phyloP scores from a whole-genome alignment of 2,797 vertebrate genomes.

The Helicolenus hilgendorfi region DNA sequence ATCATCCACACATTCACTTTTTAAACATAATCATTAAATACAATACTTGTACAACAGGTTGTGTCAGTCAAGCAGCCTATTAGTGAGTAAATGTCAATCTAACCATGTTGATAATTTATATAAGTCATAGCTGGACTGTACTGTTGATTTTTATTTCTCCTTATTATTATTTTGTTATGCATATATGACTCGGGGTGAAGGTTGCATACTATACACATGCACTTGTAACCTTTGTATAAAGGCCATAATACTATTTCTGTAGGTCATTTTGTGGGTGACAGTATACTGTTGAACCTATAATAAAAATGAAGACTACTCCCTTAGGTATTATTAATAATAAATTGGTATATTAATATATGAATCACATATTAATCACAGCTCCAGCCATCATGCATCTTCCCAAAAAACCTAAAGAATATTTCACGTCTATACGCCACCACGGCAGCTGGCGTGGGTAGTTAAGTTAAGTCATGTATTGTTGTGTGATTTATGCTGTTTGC shows the following conservation, averaged over 20 bases:
- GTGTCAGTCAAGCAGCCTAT: not conserved
- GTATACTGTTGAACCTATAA: not conserved
- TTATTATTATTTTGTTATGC: not conserved
- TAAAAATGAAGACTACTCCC: slow-evolving; percentile 20
- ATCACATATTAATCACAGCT: slow-evolving; percentile 11
- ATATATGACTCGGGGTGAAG: not conserved
- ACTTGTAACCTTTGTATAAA: not conserved
- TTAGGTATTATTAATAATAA: slow-evolving; percentile 31
- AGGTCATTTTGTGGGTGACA: not conserved
- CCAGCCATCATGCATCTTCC: not conserved
- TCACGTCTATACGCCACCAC: not conserved
- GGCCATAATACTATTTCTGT: not conserved
- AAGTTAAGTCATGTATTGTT: slow-evolving; percentile 74
- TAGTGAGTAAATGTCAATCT: not conserved
- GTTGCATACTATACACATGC: not conserved
- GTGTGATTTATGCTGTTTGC: slow-evolving; percentile 83
- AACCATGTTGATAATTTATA: not conserved
- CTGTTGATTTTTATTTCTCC: not conserved
- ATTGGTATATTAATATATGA: slow-evolving; percentile 23
- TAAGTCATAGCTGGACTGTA: not conserved
- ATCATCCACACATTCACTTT: not conserved
- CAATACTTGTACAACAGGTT: not conserved
- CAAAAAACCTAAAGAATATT: slow-evolving; percentile 37
- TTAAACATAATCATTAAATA: not conserved
- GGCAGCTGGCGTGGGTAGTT: slow-evolving; percentile 49